A percentile compares a stretch with the other conserved stretches of the same genome.
phyloP scores from a whole-genome alignment of 2,797 vertebrate species.

The Alosa sapidissima region DNA sequence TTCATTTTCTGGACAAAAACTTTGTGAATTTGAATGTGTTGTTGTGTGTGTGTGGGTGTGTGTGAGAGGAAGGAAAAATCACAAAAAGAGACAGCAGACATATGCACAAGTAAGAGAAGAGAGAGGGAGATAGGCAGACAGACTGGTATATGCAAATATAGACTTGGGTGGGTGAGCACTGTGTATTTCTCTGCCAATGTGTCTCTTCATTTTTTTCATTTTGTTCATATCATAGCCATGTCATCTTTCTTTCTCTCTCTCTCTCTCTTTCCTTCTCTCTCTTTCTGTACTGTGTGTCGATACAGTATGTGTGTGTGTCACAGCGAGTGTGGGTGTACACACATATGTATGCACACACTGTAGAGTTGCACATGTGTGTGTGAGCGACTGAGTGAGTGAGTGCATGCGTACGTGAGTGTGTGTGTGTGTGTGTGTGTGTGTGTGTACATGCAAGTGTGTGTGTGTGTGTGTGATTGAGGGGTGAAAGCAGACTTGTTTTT shows the following conservation, averaged over 20 bases:
- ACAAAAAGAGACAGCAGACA: neutral
- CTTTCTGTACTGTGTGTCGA: neutral
- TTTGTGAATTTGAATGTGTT: neutral
- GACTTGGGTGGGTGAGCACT: neutral
- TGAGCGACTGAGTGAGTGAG: neutral
- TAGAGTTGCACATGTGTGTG: conserved; percentile 34
- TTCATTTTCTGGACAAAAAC: neutral
- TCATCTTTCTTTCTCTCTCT: neutral
- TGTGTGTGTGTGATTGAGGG: conserved; percentile 7
- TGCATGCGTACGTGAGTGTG: neutral
- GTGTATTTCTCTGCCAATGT: neutral
- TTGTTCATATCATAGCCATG: neutral
- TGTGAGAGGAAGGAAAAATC: neutral
- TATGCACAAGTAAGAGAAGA: neutral
- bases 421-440: too few relatives aligned
- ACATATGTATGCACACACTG: too few relatives aligned
- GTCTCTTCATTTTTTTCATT: neutral
- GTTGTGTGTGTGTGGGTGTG: conserved; percentile 4
- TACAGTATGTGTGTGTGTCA: conserved; percentile 40
- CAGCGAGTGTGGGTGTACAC: neutral
- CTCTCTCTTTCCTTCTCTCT: too few relatives aligned
- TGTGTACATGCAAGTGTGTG: neutral
- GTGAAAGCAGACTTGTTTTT: conserved; percentile 17
- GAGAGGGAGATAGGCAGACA: conserved; percentile 25
- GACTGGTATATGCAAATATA: neutral